Conservation (phyloP, 2,113 vertebrate species). For the Ailuropoda melanoleuca region DNA sequence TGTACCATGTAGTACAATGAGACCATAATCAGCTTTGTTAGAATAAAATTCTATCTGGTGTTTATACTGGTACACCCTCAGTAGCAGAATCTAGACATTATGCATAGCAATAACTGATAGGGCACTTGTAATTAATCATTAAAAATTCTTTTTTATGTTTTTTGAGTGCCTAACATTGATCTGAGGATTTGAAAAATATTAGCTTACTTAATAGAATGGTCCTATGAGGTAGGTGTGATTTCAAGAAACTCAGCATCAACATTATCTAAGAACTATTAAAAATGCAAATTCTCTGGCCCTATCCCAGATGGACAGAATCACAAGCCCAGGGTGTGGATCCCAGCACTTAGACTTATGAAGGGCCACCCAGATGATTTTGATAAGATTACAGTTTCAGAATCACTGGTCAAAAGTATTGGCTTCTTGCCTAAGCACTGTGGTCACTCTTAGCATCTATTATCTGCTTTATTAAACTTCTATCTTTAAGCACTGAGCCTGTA, state of each 20-base stretch:
- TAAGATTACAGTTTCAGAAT: background rate
- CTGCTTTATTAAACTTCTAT: background rate
- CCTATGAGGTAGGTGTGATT: background rate
- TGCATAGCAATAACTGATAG: background rate
- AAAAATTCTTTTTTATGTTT: background rate
- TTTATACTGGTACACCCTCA: background rate
- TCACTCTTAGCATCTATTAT: background rate
- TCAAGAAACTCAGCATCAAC: background rate
- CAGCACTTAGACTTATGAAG: background rate
- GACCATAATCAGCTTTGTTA: background rate
- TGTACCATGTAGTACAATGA: background rate
- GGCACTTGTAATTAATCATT: background rate
- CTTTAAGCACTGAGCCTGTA: background rate
- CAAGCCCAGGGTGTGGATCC: background rate
- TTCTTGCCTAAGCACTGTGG: background rate
- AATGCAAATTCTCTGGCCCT: background rate
- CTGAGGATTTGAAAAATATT: background rate
- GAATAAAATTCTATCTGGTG: background rate
- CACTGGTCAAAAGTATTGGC: background rate
- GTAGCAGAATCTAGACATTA: background rate
- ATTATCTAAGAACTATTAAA: background rate
- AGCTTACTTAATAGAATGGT: background rate
- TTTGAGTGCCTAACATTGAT: background rate
- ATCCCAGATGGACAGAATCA: background rate
- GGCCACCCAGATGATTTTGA: background rate